These are phyloP conservation scores for Eubucco bourcierii DNA, from an alignment of 2,113 vertebrate genomes.

Conservation along the genomic window DNA sequence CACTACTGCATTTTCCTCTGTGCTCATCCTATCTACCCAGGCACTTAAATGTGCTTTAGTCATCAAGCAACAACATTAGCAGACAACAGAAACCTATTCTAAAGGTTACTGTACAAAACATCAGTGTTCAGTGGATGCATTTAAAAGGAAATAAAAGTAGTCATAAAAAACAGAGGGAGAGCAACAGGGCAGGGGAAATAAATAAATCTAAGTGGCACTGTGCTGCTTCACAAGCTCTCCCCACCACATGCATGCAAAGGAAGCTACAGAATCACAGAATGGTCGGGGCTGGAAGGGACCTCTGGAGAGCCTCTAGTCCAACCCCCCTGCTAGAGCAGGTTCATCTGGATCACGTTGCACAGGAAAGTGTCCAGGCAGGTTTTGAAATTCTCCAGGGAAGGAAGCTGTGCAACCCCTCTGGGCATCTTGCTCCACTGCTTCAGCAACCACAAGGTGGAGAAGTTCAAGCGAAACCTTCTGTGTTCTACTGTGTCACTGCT, in stretches of 20 bases:
- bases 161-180: not conserved
- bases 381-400: too few species aligned
- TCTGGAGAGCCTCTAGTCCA: not conserved
- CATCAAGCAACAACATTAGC: not conserved
- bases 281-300: not conserved
- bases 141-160: not conserved
- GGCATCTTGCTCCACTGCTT: too few species aligned
- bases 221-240: not conserved
- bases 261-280: too few species aligned
- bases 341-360: too few species aligned
- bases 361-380: too few species aligned
- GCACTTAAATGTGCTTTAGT: conserved; percentile 7
- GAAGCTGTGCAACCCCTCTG: too few species aligned
- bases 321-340: too few species aligned
- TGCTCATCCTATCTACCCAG: not conserved
- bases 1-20: not conserved
- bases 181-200: not conserved
- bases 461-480: too few species aligned
- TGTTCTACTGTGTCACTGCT: too few species aligned
- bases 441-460: too few species aligned
- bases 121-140: not conserved
- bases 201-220: not conserved
- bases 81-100: not conserved
- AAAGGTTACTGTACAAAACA: not conserved
- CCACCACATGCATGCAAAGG: not conserved